Percentiles rank a stretch among this genome's conserved stretches.
phyloP scores from a whole-genome alignment of 2,113 vertebrate species.

The Reinhardtius hippoglossoides region DNA sequence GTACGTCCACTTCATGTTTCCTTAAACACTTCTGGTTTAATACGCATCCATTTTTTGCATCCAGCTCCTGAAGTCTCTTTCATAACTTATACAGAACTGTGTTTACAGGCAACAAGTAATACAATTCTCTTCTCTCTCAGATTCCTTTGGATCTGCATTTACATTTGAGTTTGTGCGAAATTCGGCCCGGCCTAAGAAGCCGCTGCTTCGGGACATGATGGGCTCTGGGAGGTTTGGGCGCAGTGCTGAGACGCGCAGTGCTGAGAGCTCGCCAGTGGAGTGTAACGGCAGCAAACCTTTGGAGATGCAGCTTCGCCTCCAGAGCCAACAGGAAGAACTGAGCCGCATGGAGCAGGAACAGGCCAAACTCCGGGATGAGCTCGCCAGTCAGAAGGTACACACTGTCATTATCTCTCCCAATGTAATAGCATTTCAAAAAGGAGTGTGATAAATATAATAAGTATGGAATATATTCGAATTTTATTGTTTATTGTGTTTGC shows the following conservation, averaged over 20 bases:
- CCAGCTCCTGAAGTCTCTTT: too few relatives aligned
- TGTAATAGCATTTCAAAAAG: background rate
- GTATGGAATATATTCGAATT: too few relatives aligned
- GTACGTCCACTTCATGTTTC: slow-evolving; percentile 71
- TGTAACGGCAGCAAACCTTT: slow-evolving; percentile 77
- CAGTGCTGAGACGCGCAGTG: slow-evolving; percentile 74
- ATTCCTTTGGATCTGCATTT: slow-evolving; percentile 86
- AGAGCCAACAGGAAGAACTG: slow-evolving; percentile 91
- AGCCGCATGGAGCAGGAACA: slow-evolving; percentile 87
- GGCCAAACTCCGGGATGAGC: slow-evolving; percentile 84
- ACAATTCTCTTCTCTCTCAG: slow-evolving; percentile 51
- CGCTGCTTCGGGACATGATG: slow-evolving; percentile 84
- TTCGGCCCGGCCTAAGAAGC: slow-evolving; percentile 83
- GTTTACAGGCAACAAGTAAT: background rate
- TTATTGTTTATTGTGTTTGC: too few relatives aligned
- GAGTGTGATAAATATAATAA: background rate
- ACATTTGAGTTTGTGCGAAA: slow-evolving; percentile 89
- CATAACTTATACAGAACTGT: background rate
- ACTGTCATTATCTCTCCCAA: background rate
- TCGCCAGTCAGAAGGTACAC: slow-evolving; percentile 82
- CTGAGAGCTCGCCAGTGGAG: slow-evolving; percentile 79
- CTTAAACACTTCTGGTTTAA: background rate
- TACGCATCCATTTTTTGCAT: background rate
- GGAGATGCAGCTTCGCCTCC: slow-evolving; percentile 85
- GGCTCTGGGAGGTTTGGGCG: slow-evolving; percentile 78